Conservation (phyloP, 2,113 vertebrate species). For the Neodontobutis hainanensis region DNA sequence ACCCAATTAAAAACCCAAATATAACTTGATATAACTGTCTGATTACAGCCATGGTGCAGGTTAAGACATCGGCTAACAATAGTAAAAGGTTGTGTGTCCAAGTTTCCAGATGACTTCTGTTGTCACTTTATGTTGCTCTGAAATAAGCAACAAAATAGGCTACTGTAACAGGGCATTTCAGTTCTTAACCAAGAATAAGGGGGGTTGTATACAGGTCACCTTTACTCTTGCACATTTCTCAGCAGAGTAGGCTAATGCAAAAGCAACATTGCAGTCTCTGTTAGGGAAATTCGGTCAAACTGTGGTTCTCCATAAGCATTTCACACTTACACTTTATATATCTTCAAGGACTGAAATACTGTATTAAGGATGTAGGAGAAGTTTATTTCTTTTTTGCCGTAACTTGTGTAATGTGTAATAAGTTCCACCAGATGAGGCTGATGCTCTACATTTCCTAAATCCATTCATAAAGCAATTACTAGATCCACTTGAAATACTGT, state of each 20-base stretch:
- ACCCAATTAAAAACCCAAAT: too few relatives aligned
- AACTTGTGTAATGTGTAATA: conserved; percentile 38
- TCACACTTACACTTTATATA: too few relatives aligned
- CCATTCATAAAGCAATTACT: neutral
- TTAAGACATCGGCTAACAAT: too few relatives aligned
- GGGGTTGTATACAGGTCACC: conserved; percentile 25
- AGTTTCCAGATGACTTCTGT: neutral
- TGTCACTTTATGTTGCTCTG: neutral
- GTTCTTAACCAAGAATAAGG: conserved; percentile 5
- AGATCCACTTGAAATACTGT: neutral
- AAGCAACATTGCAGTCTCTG: conserved; percentile 2
- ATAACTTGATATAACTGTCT: too few relatives aligned
- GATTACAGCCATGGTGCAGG: conserved; percentile 29
- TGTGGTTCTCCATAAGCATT: too few relatives aligned
- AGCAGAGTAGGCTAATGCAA: neutral
- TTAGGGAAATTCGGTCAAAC: neutral
- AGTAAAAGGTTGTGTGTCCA: too few relatives aligned
- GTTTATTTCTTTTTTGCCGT: neutral
- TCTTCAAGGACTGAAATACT: too few relatives aligned
- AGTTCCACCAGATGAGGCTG: conserved; percentile 65
- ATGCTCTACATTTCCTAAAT: conserved; percentile 25
- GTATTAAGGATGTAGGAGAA: too few relatives aligned
- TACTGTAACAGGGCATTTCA: conserved; percentile 13
- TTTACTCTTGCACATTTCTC: conserved; percentile 26
- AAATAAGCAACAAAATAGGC: neutral